Percentiles rank a stretch among this genome's conserved stretches.
Evolutionary conservation across 2,113 vertebrate species (phyloP).

Genomic region (Paratilapia polleni): DNA sequence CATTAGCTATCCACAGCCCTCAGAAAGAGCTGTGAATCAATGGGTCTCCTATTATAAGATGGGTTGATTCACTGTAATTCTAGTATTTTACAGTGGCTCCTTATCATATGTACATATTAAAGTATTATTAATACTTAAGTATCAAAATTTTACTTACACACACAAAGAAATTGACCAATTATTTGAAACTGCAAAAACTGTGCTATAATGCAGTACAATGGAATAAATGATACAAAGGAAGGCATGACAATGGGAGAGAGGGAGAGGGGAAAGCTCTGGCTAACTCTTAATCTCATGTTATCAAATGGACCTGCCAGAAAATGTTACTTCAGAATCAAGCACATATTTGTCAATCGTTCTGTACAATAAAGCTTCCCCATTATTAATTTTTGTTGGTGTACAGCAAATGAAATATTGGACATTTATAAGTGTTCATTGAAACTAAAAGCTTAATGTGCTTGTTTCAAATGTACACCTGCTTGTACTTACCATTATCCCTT

Average conservation of each 20-base stretch:
- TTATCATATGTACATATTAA: slow-evolving; percentile 19
- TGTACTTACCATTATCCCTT: slow-evolving; percentile 52
- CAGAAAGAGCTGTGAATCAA: not conserved
- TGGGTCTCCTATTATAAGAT: not conserved
- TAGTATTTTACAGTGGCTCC: slow-evolving; percentile 38
- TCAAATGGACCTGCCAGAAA: slow-evolving; percentile 20
- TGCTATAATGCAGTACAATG: slow-evolving; percentile 38
- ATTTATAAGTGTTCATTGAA: slow-evolving; percentile 75
- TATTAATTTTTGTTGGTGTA: slow-evolving; percentile 41
- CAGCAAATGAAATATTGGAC: slow-evolving; percentile 73
- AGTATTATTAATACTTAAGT: not conserved
- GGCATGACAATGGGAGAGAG: not conserved
- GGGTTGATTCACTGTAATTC: not conserved
- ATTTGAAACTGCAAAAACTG: slow-evolving; percentile 20
- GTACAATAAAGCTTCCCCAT: slow-evolving; percentile 52
- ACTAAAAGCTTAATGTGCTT: slow-evolving; percentile 65
- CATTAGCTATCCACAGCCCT: not conserved
- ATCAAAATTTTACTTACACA: slow-evolving; percentile 10
- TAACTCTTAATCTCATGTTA: slow-evolving; percentile 6
- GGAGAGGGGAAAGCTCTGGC: not conserved
- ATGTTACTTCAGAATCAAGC: slow-evolving; percentile 17
- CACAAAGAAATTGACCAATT: slow-evolving; percentile 9
- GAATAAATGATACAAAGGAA: slow-evolving; percentile 4
- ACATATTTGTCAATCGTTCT: slow-evolving; percentile 27
- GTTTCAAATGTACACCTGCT: slow-evolving; percentile 49